Percentiles rank a stretch among this genome's conserved stretches.
Evolutionary conservation across 2,113 vertebrate genomes (phyloP).

Genomic region (Entelurus aequoreus): DNA sequence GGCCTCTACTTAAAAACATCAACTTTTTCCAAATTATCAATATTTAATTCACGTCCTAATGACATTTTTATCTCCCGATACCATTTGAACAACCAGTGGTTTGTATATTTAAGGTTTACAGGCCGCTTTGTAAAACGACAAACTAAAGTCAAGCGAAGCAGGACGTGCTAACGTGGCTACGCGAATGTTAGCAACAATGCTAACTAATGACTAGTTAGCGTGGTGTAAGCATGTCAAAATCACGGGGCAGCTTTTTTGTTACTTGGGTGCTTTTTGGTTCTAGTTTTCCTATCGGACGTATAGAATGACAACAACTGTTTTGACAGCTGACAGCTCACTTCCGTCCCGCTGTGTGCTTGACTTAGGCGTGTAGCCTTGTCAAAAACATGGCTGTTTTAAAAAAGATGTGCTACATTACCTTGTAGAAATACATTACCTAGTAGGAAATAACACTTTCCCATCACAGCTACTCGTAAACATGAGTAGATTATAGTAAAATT

Average conservation of each 20-base stretch:
- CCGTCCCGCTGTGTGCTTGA: conserved; percentile 29
- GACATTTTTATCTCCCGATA: neutral
- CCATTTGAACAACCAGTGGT: neutral
- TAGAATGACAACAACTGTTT: conserved; percentile 50
- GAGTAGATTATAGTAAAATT: neutral
- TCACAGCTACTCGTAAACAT: neutral
- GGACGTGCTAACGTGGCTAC: conserved; percentile 37
- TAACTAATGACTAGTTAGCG: conserved; percentile 31
- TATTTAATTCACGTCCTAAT: conserved; percentile 21
- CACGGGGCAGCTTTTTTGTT: neutral
- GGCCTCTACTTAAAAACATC: conserved; percentile 53
- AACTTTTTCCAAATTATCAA: conserved; percentile 46
- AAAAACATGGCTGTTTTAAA: conserved; percentile 29
- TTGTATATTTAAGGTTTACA: neutral
- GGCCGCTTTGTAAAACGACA: conserved; percentile 14
- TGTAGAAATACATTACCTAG: conserved; percentile 10
- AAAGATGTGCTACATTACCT: conserved; percentile 21
- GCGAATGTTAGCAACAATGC: conserved; percentile 40
- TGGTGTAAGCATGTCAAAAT: neutral
- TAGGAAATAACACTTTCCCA: conserved; percentile 8
- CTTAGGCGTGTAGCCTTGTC: conserved; percentile 26
- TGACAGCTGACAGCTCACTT: conserved; percentile 66
- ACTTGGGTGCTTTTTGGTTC: neutral
- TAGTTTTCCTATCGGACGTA: conserved; percentile 6
- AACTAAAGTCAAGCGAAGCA: conserved; percentile 15